Evolutionary conservation across 2,797 vertebrate genomes (phyloP), one percentile per base, ranked within the genome.

Genomic region (Megalops cyprinoides): DNA sequence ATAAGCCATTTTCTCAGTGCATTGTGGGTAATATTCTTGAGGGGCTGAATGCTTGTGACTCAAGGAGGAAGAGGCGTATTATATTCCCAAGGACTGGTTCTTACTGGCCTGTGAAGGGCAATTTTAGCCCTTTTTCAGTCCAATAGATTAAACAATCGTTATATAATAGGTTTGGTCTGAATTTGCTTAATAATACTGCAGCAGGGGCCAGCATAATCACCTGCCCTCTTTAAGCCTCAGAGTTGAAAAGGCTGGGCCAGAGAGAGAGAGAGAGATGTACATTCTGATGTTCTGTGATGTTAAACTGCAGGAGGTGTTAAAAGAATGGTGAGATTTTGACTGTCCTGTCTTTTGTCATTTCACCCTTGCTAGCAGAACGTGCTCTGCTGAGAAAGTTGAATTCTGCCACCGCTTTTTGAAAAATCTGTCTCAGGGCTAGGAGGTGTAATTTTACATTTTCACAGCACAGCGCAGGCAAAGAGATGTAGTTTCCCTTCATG

Each of bases 371-470:
- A 39, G 39, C 42, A 71, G 67, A 71, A 20, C 42, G 67, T 20
- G 25, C 67, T 44, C 67, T 44, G 18, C n/a, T n/a, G n/a, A n/a
- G n/a, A n/a, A n/a, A n/a, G n/a, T n/a, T n/a, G n/a, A n/a, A n/a
- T n/a, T n/a, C n/a, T n/a, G n/a, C n/a, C 9, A 5, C 15, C 42
- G 39, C 34, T 39, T 20, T 6, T 6, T 18, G 42, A 39, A 39
- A 62, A 62, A 31, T 34, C 60, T 42, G 67, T 44, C 67, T 39
- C 67, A 71, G 67, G 42, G 42, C 44, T 71, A 23, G 67, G 67
- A 42, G 67, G 44, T 71, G 39, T 71, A 42, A 44, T 71, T 42
- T 71, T 71, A 44, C 51, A 53, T 71, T 39, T 71, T 44, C 67
- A 71, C 67, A 71, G 67, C 44, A 23, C 37, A 71, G 39, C 44